Conservation (phyloP, 2,797 vertebrate genomes). For the Enteromius radiatus region DNA sequence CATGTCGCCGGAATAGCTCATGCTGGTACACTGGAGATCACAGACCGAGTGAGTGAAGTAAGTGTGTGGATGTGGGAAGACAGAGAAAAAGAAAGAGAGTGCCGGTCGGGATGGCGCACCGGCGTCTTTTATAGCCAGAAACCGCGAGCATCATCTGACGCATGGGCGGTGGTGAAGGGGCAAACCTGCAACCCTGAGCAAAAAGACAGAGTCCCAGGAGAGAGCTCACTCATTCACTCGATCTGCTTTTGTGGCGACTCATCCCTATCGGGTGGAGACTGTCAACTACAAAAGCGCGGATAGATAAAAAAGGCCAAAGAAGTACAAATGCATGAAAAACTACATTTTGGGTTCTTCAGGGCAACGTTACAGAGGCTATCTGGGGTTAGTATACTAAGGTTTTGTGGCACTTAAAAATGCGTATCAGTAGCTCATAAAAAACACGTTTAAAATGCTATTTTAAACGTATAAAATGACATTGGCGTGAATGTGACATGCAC, state of each 20-base stretch:
- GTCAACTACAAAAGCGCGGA: not conserved
- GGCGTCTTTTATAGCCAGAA: constrained; percentile 72
- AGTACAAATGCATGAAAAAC: not conserved
- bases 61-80: constrained; percentile 36
- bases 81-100: constrained; percentile 66
- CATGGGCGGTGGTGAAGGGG: constrained; percentile 67
- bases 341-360: not conserved
- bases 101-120: constrained; percentile 67
- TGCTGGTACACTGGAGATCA: constrained; percentile 56
- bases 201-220: constrained; percentile 68
- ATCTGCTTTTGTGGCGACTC: constrained; percentile 28
- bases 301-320: constrained; percentile 22
- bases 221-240: constrained; percentile 46
- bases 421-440: too few species aligned
- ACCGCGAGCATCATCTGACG: constrained; percentile 79
- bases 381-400: too few species aligned
- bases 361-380: not conserved
- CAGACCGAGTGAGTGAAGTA: constrained; percentile 34
- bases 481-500: too few species aligned
- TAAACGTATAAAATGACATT: too few species aligned
- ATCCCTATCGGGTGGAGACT: constrained; percentile 19
- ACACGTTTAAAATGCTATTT: too few species aligned
- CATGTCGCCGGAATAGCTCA: constrained; percentile 78
- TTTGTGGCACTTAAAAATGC: not conserved
- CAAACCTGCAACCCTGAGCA: constrained; percentile 77